Conservation (phyloP, 2,888 invertebrate species). For the Phyto melanocephala region DNA sequence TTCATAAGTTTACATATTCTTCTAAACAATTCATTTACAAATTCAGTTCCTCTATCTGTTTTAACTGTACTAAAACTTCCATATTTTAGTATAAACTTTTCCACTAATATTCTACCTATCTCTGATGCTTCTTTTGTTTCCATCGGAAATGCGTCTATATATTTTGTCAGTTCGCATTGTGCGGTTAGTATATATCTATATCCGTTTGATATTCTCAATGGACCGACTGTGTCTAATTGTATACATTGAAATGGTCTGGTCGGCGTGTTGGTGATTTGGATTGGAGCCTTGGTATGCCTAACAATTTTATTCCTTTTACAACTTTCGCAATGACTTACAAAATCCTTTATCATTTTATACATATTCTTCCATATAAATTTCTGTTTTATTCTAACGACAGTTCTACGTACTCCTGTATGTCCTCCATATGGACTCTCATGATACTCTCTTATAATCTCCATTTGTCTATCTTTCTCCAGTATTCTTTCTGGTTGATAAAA, state of each 20-base stretch:
- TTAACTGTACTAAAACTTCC: background rate
- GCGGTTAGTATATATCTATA: background rate
- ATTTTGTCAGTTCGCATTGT: background rate
- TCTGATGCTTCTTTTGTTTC: conserved; percentile 6
- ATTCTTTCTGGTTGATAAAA: background rate
- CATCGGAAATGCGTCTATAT: background rate
- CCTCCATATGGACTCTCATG: background rate
- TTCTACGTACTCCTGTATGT: background rate
- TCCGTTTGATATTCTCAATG: too few relatives aligned
- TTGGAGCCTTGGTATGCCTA: background rate
- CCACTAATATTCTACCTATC: background rate
- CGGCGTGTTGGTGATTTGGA: background rate
- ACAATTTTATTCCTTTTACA: background rate
- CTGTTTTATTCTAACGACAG: background rate
- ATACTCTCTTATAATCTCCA: background rate
- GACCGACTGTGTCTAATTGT: too few relatives aligned
- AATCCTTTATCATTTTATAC: background rate
- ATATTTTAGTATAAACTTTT: conserved; percentile 4
- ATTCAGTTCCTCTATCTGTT: background rate
- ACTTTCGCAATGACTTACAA: background rate
- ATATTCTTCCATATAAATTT: background rate
- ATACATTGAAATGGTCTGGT: background rate
- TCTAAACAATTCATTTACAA: background rate
- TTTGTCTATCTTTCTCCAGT: background rate
- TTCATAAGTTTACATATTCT: conserved; percentile 5